phyloP scores from a whole-genome alignment of 1,140 invertebrate genomes.

The Nasonia longicornis region DNA sequence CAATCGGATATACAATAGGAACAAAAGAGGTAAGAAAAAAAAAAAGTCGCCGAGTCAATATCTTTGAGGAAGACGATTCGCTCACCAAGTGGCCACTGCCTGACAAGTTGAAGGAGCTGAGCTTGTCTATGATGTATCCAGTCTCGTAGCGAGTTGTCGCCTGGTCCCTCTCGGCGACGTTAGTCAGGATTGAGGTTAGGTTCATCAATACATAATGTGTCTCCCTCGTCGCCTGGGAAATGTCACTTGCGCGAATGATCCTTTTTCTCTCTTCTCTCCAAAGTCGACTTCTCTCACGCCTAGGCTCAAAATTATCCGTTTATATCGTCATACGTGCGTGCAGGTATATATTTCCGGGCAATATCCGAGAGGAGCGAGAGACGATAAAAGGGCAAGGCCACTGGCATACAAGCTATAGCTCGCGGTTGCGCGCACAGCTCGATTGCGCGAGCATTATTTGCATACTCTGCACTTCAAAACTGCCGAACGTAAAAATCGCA shows the following conservation, averaged over 20 bases:
- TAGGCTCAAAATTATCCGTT: neutral
- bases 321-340: neutral
- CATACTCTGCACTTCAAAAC: neutral
- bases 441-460: slow-evolving; percentile 11
- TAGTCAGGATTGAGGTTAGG: slow-evolving; percentile 58
- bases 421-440: neutral
- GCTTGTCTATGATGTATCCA: slow-evolving; percentile 52
- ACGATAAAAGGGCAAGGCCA: slow-evolving; percentile 40
- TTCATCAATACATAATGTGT: slow-evolving; percentile 60
- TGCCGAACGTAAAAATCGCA: neutral
- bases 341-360: neutral
- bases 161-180: slow-evolving; percentile 52
- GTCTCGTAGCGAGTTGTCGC: slow-evolving; percentile 51
- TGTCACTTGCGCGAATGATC: neutral
- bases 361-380: neutral
- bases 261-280: neutral
- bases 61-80: neutral
- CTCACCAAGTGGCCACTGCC: slow-evolving; percentile 49
- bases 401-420: slow-evolving; percentile 2
- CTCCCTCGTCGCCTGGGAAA: slow-evolving; percentile 18
- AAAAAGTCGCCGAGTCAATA: neutral
- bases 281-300: neutral
- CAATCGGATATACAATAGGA: slow-evolving; percentile 22
- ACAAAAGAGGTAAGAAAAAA: neutral
- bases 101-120: slow-evolving; percentile 56